Evolutionary conservation across 2,888 invertebrate genomes (phyloP).

Genomic region (Leuctra nigra): DNA sequence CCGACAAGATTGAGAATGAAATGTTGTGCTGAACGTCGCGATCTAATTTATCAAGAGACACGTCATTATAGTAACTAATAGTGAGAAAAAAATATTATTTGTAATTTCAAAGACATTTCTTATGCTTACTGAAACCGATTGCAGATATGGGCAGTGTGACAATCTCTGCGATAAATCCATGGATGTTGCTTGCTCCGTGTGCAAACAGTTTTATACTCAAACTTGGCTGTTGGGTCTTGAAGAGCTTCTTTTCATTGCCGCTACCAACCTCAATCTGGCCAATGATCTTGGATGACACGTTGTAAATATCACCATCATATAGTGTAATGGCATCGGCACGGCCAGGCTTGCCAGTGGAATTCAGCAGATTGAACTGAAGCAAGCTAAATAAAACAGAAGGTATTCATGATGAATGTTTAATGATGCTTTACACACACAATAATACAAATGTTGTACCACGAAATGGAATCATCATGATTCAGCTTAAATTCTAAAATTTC

Average conservation of each 20-base stretch:
- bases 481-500: no score
- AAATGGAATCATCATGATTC: no score
- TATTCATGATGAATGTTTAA: no score
- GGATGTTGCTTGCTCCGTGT: conserved; percentile 87
- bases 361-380: conserved; percentile 86
- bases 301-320: conserved; percentile 90
- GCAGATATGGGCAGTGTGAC: conserved; percentile 90
- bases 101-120: no score
- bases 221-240: conserved; percentile 67
- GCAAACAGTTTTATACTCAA: conserved; percentile 88
- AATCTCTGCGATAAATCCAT: conserved; percentile 97
- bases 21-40: conserved; percentile 88
- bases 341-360: conserved; percentile 73
- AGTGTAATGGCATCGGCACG: conserved; percentile 78
- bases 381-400: conserved; percentile 58
- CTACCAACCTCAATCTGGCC: conserved; percentile 67
- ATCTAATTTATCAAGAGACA: conserved; percentile 46
- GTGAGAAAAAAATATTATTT: no score
- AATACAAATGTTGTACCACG: no score
- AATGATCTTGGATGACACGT: conserved; percentile 56
- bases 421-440: no score
- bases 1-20: conserved; percentile 68
- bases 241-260: conserved; percentile 64
- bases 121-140: conserved; percentile 82
- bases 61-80: no score